Evolutionary conservation across 2,113 vertebrate species (phyloP).

Genomic region (Strigops habroptila): DNA sequence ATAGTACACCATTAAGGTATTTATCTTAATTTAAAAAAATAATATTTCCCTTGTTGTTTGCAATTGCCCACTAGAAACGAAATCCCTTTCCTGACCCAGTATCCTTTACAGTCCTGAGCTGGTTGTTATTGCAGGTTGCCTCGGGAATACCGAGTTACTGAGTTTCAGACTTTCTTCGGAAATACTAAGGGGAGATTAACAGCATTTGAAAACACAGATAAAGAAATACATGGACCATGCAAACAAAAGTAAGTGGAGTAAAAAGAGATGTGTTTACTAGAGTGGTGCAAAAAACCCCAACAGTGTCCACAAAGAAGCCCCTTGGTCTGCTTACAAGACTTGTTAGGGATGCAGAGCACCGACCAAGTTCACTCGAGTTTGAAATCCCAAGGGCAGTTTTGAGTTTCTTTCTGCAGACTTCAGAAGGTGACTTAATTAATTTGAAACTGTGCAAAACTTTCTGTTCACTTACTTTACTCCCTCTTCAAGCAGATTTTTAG

Average conservation of each 20-base stretch:
- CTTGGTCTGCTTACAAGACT: constrained; percentile 1
- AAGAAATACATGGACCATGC: constrained; percentile 45
- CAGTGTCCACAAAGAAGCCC: background rate
- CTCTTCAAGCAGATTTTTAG: background rate
- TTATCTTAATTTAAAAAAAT: constrained; percentile 62
- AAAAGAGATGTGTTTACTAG: constrained; percentile 19
- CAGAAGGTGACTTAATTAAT: constrained; percentile 43
- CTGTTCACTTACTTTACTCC: background rate
- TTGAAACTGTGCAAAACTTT: constrained; percentile 32
- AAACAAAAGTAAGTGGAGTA: constrained; percentile 46
- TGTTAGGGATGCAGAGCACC: constrained; percentile 39
- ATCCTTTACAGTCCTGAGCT: constrained; percentile 3
- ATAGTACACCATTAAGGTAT: constrained; percentile 40
- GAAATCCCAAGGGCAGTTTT: constrained; percentile 15
- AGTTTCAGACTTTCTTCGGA: background rate
- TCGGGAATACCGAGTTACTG: constrained; percentile 47
- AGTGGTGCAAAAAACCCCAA: background rate
- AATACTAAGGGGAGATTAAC: background rate
- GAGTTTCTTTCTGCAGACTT: background rate
- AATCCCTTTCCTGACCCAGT: constrained; percentile 13
- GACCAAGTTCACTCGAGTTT: background rate
- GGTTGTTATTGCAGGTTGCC: constrained; percentile 48
- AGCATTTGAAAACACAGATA: constrained; percentile 52
- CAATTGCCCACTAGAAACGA: constrained; percentile 37
- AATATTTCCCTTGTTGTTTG: constrained; percentile 62